A percentile compares a stretch with the other conserved stretches of the same genome.
Evolutionary conservation across 2,113 vertebrate species (phyloP).

Genomic region (Sorex fumeus): DNA sequence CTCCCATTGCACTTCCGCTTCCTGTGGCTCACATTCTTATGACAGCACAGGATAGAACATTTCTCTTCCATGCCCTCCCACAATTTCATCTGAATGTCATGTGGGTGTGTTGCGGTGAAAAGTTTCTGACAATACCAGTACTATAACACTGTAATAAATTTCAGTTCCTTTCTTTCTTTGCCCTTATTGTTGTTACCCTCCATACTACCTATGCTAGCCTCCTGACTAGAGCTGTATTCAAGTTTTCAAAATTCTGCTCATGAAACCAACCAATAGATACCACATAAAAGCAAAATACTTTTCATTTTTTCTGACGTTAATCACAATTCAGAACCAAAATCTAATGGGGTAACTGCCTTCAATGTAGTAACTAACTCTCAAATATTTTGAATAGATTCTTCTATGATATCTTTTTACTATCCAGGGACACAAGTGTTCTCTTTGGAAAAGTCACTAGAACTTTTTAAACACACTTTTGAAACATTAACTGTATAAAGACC

Average conservation of each 20-base stretch:
- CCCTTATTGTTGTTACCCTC: not conserved
- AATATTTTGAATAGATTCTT: conserved; percentile 19
- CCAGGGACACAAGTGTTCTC: not conserved
- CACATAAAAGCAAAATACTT: not conserved
- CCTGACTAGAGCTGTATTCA: not conserved
- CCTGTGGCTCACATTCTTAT: too few relatives aligned
- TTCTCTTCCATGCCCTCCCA: not conserved
- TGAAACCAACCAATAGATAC: not conserved
- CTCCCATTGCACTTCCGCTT: too few relatives aligned
- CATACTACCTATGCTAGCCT: not conserved
- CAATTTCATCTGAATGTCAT: not conserved
- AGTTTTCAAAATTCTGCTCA: conserved; percentile 32
- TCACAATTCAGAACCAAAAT: conserved; percentile 16
- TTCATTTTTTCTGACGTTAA: not conserved
- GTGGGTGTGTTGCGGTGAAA: not conserved
- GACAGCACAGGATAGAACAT: not conserved
- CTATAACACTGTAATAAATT: not conserved
- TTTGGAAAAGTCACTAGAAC: not conserved
- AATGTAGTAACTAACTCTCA: not conserved
- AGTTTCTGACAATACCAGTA: not conserved
- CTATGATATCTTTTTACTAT: not conserved
- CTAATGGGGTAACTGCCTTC: not conserved
- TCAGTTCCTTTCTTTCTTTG: not conserved
- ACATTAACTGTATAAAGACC: not conserved
- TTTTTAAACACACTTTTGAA: conserved; percentile 11